Conservation (phyloP, 2,888 invertebrate species). For the Salticus scenicus region DNA sequence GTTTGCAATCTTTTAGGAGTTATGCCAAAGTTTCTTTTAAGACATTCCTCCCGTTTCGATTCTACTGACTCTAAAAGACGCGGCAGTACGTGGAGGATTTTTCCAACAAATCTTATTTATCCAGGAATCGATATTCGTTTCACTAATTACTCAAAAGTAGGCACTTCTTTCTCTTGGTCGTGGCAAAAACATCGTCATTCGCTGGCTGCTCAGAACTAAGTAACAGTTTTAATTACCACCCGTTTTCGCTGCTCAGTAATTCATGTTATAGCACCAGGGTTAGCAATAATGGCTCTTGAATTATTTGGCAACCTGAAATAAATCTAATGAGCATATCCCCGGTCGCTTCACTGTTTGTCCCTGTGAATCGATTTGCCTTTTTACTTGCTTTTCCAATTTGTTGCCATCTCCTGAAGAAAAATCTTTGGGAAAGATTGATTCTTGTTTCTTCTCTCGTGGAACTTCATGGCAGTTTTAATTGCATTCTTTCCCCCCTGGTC, state of each 20-base stretch:
- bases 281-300: not conserved
- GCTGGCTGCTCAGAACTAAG: not conserved
- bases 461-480: conserved; percentile 17
- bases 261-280: not conserved
- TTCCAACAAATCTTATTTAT: too few species aligned
- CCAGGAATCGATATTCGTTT: too few species aligned
- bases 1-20: too few species aligned
- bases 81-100: too few species aligned
- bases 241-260: not conserved
- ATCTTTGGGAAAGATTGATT: not conserved
- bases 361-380: not conserved
- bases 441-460: not conserved
- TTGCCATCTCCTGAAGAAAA: not conserved
- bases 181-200: too few species aligned
- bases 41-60: too few species aligned
- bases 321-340: not conserved
- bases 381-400: not conserved
- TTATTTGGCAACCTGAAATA: not conserved
- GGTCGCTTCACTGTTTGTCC: not conserved
- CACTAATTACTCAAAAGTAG: too few species aligned
- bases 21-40: too few species aligned
- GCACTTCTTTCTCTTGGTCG: too few species aligned
- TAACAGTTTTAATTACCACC: not conserved
- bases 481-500: conserved; percentile 9
- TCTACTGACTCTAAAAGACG: too few species aligned